Evolutionary conservation across 2,797 vertebrate genomes (phyloP).

Genomic region (Amniataba percoides): DNA sequence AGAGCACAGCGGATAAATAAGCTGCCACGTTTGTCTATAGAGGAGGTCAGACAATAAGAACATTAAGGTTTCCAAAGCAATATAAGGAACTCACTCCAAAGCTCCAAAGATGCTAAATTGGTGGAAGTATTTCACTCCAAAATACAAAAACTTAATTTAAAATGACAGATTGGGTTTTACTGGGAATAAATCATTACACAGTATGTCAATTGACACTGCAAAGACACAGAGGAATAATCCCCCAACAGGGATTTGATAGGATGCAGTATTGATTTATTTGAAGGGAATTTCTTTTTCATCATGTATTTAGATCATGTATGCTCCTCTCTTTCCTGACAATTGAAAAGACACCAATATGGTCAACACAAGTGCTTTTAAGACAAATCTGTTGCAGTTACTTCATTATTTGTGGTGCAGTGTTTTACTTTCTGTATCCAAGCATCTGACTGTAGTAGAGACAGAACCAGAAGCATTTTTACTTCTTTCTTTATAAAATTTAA

Average conservation of each 20-base stretch:
- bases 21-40: background rate
- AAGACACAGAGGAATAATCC: background rate
- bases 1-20: slow-evolving; percentile 3
- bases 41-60: slow-evolving; percentile 4
- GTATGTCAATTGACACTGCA: background rate
- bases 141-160: no score
- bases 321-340: background rate
- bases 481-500: background rate
- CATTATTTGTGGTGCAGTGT: background rate
- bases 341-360: background rate
- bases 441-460: background rate
- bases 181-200: no score
- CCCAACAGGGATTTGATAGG: background rate
- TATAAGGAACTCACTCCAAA: background rate
- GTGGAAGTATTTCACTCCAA: background rate
- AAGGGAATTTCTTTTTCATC: no score
- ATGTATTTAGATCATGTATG: background rate
- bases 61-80: background rate
- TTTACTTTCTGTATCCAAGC: background rate
- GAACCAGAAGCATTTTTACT: background rate
- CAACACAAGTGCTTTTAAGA: background rate
- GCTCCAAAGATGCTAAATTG: background rate
- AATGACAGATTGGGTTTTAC: no score
- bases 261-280: background rate
- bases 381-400: background rate